Evolutionary conservation across 2,113 vertebrate species (phyloP).

Genomic region (Tetraodon nigroviridis): DNA sequence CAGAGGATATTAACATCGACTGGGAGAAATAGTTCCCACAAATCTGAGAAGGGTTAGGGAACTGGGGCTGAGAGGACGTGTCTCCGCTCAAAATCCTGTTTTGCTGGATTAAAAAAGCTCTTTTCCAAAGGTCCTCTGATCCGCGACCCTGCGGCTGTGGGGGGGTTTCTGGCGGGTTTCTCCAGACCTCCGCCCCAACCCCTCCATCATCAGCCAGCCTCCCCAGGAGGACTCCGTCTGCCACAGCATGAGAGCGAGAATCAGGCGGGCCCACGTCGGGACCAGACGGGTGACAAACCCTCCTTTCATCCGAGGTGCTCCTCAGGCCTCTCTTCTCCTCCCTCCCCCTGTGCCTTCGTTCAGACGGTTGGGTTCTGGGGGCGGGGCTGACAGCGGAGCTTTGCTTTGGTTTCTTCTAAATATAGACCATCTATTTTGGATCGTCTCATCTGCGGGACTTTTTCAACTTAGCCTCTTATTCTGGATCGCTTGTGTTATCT

Average conservation of each 20-base stretch:
- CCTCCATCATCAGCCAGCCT: conserved; percentile 37
- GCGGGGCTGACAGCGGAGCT: too few relatives aligned
- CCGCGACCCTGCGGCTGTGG: conserved; percentile 27
- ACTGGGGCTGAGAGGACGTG: not conserved
- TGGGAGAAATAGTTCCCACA: not conserved
- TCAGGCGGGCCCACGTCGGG: conserved; percentile 54
- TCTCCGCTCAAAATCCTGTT: not conserved
- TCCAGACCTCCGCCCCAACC: not conserved
- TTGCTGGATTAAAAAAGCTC: conserved; percentile 54
- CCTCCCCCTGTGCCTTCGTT: not conserved
- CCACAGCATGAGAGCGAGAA: conserved; percentile 49
- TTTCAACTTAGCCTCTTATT: not conserved
- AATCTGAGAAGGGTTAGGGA: not conserved
- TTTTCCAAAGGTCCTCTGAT: conserved; percentile 42
- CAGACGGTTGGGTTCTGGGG: too few relatives aligned
- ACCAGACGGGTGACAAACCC: conserved; percentile 30
- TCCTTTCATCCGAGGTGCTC: conserved; percentile 23
- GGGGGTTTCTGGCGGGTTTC: conserved; percentile 30
- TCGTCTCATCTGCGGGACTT: too few relatives aligned
- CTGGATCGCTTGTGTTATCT: not conserved
- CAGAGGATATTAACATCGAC: not conserved
- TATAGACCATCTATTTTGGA: too few relatives aligned
- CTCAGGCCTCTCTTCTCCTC: conserved; percentile 18
- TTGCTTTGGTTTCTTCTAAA: too few relatives aligned
- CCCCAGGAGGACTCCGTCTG: conserved; percentile 43